Percentiles rank a stretch among this genome's conserved stretches.
These are phyloP conservation scores for Pao palembangensis DNA, from an alignment of 2,113 vertebrate species.

Conservation along the genomic window DNA sequence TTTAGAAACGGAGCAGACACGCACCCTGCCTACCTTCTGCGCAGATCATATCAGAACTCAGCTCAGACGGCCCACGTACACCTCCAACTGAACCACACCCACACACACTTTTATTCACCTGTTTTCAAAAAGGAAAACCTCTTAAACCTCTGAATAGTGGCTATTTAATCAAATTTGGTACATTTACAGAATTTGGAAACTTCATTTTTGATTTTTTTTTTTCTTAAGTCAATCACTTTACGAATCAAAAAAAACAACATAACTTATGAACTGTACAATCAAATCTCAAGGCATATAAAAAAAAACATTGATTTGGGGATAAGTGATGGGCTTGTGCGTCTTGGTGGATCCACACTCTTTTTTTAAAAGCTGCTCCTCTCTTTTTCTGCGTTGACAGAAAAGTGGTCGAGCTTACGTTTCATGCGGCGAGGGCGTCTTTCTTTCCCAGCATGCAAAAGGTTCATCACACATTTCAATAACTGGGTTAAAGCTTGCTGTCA, in stretches of 20 bases:
- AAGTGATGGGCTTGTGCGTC: slow-evolving; percentile 19
- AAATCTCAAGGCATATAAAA: slow-evolving; percentile 56
- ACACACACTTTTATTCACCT: slow-evolving; percentile 70
- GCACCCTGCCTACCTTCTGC: no score
- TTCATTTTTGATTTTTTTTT: slow-evolving; percentile 50
- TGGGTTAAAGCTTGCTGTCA: slow-evolving; percentile 58
- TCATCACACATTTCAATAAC: slow-evolving; percentile 56
- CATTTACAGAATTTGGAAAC: slow-evolving; percentile 69
- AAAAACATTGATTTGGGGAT: slow-evolving; percentile 27
- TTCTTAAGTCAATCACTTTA: slow-evolving; percentile 48
- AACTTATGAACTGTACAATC: slow-evolving; percentile 79
- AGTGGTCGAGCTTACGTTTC: slow-evolving; percentile 9
- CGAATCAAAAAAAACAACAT: slow-evolving; percentile 57
- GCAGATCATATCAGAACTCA: no score
- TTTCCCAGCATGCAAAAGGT: slow-evolving; percentile 47
- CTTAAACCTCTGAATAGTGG: slow-evolving; percentile 44
- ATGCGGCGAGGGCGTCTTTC: slow-evolving; percentile 52
- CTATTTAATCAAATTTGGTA: slow-evolving; percentile 59
- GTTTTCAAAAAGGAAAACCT: slow-evolving; percentile 61
- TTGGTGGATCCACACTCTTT: neutral
- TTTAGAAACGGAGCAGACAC: slow-evolving; percentile 17
- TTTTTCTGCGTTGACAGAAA: neutral
- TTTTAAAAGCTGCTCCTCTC: no score
- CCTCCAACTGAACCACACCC: neutral
- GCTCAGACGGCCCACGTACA: neutral